These are phyloP conservation scores for Odobenus rosmarus DNA, from an alignment of 2,113 vertebrate genomes.

Conservation along the genomic window DNA sequence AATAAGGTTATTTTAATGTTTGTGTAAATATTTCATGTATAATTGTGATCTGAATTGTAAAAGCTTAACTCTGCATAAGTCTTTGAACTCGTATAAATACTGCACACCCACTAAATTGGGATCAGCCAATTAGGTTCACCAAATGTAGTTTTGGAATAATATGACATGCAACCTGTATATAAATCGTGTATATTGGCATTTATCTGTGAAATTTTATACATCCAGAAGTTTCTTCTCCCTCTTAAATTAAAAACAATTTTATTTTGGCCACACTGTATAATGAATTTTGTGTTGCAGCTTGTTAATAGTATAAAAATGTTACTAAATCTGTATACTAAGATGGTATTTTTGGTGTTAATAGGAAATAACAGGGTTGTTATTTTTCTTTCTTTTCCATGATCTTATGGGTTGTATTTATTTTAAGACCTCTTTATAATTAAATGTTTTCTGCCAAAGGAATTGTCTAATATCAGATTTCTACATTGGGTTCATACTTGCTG, in stretches of 20 bases:
- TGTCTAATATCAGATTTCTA: constrained; percentile 83
- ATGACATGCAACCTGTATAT: constrained; percentile 77
- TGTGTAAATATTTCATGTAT: constrained; percentile 67
- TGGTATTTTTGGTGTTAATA: constrained; percentile 75
- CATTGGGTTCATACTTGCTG: constrained; percentile 78
- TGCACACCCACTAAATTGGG: constrained; percentile 26
- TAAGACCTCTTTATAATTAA: constrained; percentile 85
- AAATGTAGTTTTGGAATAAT: constrained; percentile 68
- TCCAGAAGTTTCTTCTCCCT: constrained; percentile 71
- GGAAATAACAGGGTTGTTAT: constrained; percentile 70
- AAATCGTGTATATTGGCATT: constrained; percentile 85
- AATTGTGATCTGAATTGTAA: constrained; percentile 53
- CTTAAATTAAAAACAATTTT: constrained; percentile 80
- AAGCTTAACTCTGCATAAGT: constrained; percentile 55
- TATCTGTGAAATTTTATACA: constrained; percentile 85
- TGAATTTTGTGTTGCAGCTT: constrained; percentile 74
- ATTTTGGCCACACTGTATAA: constrained; percentile 75
- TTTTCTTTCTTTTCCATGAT: constrained; percentile 75
- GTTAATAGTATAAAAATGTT: constrained; percentile 85
- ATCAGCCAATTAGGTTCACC: constrained; percentile 38
- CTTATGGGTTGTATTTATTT: constrained; percentile 86
- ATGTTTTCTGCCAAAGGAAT: constrained; percentile 86
- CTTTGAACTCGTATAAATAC: constrained; percentile 73
- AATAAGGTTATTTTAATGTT: constrained; percentile 73
- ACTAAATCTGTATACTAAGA: constrained; percentile 68